Conservation (phyloP, 2,888 invertebrate species). For the Thera obeliscata region DNA sequence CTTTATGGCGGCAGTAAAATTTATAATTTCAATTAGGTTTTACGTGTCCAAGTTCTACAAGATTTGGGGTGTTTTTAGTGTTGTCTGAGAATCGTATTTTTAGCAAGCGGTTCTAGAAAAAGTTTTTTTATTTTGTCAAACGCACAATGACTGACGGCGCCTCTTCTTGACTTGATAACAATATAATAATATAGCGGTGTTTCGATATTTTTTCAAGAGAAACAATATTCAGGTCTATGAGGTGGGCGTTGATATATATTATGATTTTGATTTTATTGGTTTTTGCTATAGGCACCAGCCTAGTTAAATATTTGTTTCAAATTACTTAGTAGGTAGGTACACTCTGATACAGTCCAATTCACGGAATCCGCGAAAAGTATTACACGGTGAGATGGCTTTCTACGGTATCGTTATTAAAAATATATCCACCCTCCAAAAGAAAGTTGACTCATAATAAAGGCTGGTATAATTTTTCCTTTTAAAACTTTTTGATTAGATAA, state of each 20-base stretch:
- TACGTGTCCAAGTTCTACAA: constrained; percentile 20
- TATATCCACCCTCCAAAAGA: constrained; percentile 80
- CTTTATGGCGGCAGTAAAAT: constrained; percentile 58
- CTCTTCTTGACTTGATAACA: too few relatives aligned
- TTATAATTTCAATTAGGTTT: constrained; percentile 55
- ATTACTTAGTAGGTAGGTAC: constrained; percentile 38
- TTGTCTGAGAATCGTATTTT: too few relatives aligned
- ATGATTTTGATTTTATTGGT: too few relatives aligned
- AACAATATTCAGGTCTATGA: too few relatives aligned
- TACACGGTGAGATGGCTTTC: constrained; percentile 53
- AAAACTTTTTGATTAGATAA: constrained; percentile 86
- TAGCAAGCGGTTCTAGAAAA: too few relatives aligned
- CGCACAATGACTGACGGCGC: too few relatives aligned
- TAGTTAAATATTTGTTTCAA: constrained; percentile 21
- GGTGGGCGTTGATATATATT: too few relatives aligned
- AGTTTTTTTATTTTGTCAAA: too few relatives aligned
- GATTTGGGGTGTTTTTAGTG: constrained; percentile 5
- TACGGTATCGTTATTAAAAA: constrained; percentile 82
- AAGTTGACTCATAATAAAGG: constrained; percentile 85
- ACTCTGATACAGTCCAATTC: constrained; percentile 59
- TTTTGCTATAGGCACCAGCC: neutral
- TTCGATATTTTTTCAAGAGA: too few relatives aligned
- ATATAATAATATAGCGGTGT: too few relatives aligned
- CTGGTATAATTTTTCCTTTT: constrained; percentile 85
- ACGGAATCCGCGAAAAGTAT: constrained; percentile 40